Evolutionary conservation across 2,113 vertebrate species (phyloP).

Genomic region (Nipponia nippon): DNA sequence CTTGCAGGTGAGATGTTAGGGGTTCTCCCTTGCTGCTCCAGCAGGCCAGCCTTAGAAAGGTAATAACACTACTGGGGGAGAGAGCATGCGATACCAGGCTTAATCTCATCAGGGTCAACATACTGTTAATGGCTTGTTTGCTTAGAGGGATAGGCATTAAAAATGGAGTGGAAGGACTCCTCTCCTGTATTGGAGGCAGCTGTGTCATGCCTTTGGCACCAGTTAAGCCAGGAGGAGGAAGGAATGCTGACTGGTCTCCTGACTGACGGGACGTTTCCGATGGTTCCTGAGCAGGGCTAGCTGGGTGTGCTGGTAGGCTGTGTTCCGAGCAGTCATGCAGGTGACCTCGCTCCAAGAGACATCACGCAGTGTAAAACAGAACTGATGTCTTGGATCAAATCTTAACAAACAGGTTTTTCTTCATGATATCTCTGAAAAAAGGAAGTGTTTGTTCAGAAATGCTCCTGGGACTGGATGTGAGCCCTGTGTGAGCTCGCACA

Average conservation of each 20-base stretch:
- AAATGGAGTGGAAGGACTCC: not conserved
- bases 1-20: not conserved
- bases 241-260: not conserved
- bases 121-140: not conserved
- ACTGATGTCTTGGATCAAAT: not conserved
- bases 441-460: not conserved
- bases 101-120: not conserved
- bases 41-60: not conserved
- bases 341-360: not conserved
- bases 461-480: not conserved
- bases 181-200: not conserved
- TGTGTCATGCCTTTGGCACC: not conserved
- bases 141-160: not conserved
- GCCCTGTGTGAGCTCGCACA: not conserved
- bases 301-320: not conserved
- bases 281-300: not conserved
- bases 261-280: not conserved
- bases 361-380: not conserved
- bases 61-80: not conserved
- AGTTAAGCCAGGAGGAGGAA: not conserved
- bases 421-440: not conserved
- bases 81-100: not conserved
- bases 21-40: not conserved
- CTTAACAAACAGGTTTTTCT: slow-evolving; percentile 22
- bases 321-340: not conserved